A percentile compares a stretch with the other conserved stretches of the same genome.
Conservation (phyloP, 2,888 invertebrate genomes). For the Imbricaverruca yamaguchii region DNA sequence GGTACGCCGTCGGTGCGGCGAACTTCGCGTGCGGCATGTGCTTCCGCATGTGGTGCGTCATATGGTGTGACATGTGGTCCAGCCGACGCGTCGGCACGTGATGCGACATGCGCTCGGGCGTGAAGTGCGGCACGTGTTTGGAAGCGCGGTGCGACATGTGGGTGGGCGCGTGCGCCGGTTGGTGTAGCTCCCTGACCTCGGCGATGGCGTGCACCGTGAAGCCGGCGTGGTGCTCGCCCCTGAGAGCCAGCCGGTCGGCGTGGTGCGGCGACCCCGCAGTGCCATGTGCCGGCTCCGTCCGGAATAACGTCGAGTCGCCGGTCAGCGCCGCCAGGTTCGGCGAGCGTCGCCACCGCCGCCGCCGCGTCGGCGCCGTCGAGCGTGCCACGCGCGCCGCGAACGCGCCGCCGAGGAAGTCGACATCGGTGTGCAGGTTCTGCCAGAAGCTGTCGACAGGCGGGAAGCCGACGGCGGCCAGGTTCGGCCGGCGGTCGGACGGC, state of each 20-base stretch:
- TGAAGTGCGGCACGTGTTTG: neutral
- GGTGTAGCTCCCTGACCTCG: neutral
- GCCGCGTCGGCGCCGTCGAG: neutral
- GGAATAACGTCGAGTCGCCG: neutral
- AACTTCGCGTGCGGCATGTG: neutral
- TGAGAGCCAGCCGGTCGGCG: neutral
- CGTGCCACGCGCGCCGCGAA: neutral
- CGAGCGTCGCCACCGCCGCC: neutral
- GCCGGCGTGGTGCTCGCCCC: neutral
- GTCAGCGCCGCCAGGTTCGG: neutral
- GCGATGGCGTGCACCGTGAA: neutral
- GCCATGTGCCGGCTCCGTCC: neutral
- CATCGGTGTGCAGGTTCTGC: neutral
- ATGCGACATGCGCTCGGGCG: neutral
- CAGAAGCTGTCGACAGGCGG: neutral
- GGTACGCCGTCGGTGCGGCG: neutral
- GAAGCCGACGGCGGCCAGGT: constrained; percentile 14
- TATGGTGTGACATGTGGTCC: neutral
- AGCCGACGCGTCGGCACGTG: neutral
- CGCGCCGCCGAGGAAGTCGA: neutral
- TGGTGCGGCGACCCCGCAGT: neutral
- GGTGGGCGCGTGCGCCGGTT: neutral
- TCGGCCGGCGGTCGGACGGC: neutral
- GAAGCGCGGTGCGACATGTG: neutral
- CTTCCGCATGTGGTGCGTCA: neutral